These are phyloP conservation scores for Frieseomelitta varia DNA, from an alignment of 1,140 invertebrate species.

Conservation along the genomic window DNA sequence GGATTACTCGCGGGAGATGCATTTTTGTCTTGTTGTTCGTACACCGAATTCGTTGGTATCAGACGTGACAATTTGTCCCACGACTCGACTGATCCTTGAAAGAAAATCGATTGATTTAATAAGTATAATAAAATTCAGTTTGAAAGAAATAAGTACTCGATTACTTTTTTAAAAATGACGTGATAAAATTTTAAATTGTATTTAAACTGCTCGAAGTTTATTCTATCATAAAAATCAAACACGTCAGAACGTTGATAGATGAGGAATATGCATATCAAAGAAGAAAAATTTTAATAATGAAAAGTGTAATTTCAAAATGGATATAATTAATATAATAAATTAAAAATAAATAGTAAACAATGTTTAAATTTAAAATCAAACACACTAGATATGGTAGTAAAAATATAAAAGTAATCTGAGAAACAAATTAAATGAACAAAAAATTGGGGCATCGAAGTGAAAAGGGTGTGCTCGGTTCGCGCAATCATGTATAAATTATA, in stretches of 20 bases:
- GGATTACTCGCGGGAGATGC: conserved; percentile 47
- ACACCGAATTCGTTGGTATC: conserved; percentile 74
- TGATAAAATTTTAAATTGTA: too few species aligned
- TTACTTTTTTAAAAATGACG: background rate
- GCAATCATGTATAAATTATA: background rate
- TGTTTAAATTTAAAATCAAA: background rate
- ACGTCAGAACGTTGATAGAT: background rate
- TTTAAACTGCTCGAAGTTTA: too few species aligned
- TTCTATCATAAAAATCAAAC: background rate
- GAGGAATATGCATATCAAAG: background rate
- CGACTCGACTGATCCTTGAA: conserved; percentile 61
- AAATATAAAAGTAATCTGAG: too few species aligned
- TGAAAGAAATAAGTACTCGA: background rate
- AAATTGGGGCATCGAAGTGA: background rate
- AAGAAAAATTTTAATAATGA: background rate
- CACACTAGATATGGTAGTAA: accelerated
- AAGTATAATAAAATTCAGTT: too few species aligned
- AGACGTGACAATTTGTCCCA: conserved; percentile 70
- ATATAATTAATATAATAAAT: background rate
- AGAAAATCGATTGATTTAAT: conserved; percentile 31
- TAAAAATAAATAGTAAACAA: too few species aligned
- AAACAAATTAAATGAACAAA: background rate
- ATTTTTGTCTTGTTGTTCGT: conserved; percentile 65
- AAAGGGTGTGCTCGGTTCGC: background rate
- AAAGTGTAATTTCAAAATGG: background rate